phyloP scores from a whole-genome alignment of 2,113 vertebrate genomes.

The Sterrhoptilus dennistouni region DNA sequence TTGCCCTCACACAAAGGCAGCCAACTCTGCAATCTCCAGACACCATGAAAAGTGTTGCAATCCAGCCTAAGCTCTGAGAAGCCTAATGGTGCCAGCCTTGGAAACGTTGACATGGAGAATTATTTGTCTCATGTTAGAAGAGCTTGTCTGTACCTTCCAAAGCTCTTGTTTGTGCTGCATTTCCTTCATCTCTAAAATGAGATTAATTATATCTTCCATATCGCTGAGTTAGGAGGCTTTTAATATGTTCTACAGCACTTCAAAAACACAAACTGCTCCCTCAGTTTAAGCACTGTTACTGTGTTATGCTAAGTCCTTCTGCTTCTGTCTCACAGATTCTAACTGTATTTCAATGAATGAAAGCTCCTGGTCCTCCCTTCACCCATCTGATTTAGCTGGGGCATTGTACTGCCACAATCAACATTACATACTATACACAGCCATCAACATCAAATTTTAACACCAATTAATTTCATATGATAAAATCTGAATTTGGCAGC shows the following conservation, averaged over 20 bases:
- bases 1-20: neutral
- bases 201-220: neutral
- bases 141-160: neutral
- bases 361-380: neutral
- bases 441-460: neutral
- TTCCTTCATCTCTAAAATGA: neutral
- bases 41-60: neutral
- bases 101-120: neutral
- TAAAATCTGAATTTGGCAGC: constrained; percentile 15
- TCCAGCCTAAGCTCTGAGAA: neutral
- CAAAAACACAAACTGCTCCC: neutral
- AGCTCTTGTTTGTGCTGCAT: neutral
- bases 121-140: neutral
- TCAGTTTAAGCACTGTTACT: neutral
- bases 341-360: neutral
- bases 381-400: neutral
- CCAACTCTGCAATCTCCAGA: neutral
- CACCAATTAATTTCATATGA: constrained; percentile 14
- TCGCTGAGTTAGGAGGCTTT: neutral
- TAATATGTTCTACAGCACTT: neutral
- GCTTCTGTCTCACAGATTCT: neutral
- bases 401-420: neutral
- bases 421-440: neutral
- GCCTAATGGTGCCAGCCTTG: neutral
- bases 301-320: neutral